Conservation (phyloP, 1,140 invertebrate species). For the Adelges cooleyi region DNA sequence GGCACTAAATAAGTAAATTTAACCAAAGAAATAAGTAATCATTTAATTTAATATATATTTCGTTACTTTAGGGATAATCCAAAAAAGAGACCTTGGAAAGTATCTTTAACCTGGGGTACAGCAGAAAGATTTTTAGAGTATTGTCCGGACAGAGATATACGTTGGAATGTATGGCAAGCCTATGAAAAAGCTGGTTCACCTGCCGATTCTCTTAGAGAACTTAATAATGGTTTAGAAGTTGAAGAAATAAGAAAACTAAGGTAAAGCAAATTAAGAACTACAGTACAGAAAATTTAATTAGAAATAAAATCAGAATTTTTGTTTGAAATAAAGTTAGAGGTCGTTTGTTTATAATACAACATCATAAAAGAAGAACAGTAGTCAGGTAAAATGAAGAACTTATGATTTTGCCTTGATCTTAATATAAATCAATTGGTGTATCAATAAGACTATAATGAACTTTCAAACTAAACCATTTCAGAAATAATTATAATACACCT, state of each 20-base stretch:
- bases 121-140: conserved; percentile 64
- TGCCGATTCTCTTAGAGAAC: conserved; percentile 44
- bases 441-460: too few species aligned
- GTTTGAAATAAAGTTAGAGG: too few species aligned
- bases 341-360: not conserved
- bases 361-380: too few species aligned
- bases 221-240: conserved; percentile 60
- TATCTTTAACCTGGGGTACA: conserved; percentile 59
- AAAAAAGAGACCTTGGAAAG: conserved; percentile 61
- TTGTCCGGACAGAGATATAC: conserved; percentile 60
- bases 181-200: conserved; percentile 56
- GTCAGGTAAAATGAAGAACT: too few species aligned
- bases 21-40: not conserved
- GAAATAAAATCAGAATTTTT: not conserved
- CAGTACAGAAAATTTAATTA: not conserved
- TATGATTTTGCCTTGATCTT: too few species aligned
- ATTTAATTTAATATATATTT: not conserved
- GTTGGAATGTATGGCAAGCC: conserved; percentile 76
- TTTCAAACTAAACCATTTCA: too few species aligned
- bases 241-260: conserved; percentile 60
- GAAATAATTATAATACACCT: too few species aligned
- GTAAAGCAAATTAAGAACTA: conserved; percentile 37
- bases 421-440: too few species aligned
- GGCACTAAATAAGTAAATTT: conserved; percentile 45
- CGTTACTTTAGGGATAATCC: conserved; percentile 40